Percentiles rank a stretch among this genome's conserved stretches.
Conservation (phyloP, 2,797 vertebrate species). For the Crenuchus spilurus region DNA sequence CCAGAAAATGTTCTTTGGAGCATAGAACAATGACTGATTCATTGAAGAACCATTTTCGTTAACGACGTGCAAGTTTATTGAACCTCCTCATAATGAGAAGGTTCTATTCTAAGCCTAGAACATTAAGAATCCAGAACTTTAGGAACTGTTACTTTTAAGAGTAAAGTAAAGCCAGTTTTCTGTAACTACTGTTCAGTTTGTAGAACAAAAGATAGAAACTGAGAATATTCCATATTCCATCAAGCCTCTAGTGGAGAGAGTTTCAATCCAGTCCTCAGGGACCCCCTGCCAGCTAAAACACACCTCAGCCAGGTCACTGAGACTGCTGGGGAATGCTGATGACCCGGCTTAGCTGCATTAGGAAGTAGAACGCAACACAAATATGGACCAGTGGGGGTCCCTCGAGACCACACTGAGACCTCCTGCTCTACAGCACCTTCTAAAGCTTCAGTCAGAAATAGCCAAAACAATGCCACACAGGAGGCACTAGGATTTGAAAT, state of each 20-base stretch:
- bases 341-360: background rate
- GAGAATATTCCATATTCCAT: background rate
- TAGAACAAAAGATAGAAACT: background rate
- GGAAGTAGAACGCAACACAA: background rate
- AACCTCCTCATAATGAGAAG: no score
- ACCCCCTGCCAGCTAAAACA: background rate
- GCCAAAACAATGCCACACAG: background rate
- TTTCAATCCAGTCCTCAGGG: background rate
- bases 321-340: background rate
- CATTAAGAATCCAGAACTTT: no score
- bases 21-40: no score
- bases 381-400: background rate
- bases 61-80: no score
- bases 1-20: no score
- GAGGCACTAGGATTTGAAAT: background rate
- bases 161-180: constrained; percentile 1
- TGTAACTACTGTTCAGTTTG: background rate
- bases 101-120: no score
- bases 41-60: no score
- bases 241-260: background rate
- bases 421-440: background rate
- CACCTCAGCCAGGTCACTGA: background rate
- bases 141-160: no score
- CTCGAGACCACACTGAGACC: background rate
- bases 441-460: background rate